Conservation (phyloP, 2,888 invertebrate genomes). For the Brachynemurus nebulosus region DNA sequence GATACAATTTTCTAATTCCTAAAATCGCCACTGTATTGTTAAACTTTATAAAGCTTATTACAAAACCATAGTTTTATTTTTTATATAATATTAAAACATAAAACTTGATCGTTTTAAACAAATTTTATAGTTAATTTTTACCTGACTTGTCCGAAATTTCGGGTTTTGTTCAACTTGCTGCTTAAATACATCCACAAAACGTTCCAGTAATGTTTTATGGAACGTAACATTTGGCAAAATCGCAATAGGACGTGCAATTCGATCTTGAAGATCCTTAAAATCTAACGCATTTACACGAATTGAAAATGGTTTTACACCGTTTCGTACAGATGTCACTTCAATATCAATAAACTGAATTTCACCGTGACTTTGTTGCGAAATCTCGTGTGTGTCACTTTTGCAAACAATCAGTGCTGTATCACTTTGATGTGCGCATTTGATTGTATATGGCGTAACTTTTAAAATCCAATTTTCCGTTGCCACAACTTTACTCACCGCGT, state of each 20-base stretch:
- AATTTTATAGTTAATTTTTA: slow-evolving; percentile 21
- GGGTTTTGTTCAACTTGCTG: slow-evolving; percentile 59
- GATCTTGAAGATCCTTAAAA: slow-evolving; percentile 61
- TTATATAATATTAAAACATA: neutral
- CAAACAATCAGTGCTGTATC: slow-evolving; percentile 64
- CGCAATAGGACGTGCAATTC: slow-evolving; percentile 49
- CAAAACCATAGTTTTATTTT: too few species aligned
- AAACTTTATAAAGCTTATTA: too few species aligned
- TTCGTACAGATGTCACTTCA: slow-evolving; percentile 50
- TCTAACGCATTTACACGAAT: slow-evolving; percentile 66
- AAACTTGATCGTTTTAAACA: neutral
- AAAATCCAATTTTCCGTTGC: slow-evolving; percentile 82
- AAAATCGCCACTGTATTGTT: too few species aligned
- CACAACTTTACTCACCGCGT: slow-evolving; percentile 52
- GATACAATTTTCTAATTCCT: slow-evolving; percentile 72
- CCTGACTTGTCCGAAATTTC: slow-evolving; percentile 41
- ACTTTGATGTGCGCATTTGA: slow-evolving; percentile 63
- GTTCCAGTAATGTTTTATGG: slow-evolving; percentile 64
- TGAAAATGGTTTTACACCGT: slow-evolving; percentile 43
- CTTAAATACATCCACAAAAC: slow-evolving; percentile 73
- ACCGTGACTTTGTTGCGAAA: slow-evolving; percentile 35
- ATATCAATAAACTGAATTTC: slow-evolving; percentile 67
- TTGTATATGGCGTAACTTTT: slow-evolving; percentile 59
- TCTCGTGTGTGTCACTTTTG: slow-evolving; percentile 55
- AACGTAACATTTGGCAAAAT: slow-evolving; percentile 57